Evolutionary conservation across 2,113 vertebrate species (phyloP).

Genomic region (Isurus oxyrinchus): DNA sequence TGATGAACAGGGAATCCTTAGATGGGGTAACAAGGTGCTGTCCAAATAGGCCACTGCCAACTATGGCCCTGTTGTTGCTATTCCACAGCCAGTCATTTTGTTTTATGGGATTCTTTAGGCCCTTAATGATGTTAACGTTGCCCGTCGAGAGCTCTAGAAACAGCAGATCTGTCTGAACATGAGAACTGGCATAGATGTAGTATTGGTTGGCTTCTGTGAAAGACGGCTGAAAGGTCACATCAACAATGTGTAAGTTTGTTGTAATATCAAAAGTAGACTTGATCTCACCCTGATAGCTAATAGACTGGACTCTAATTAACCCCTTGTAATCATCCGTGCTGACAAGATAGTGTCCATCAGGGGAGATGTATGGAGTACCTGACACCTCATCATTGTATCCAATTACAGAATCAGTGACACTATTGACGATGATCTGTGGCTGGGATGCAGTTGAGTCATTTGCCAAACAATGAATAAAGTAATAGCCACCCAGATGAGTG

Average conservation of each 20-base stretch:
- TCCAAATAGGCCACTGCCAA: conserved; percentile 84
- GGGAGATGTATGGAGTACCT: conserved; percentile 67
- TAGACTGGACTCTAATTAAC: conserved; percentile 68
- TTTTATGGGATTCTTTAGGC: conserved; percentile 69
- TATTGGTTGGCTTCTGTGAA: conserved; percentile 76
- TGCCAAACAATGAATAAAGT: conserved; percentile 71
- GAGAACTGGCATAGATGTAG: conserved; percentile 66
- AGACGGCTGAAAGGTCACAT: conserved; percentile 82
- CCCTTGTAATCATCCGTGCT: conserved; percentile 54
- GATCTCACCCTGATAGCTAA: conserved; percentile 72
- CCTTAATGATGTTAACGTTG: conserved; percentile 59
- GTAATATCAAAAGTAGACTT: conserved; percentile 56
- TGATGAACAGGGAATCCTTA: conserved; percentile 76
- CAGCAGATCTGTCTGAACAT: conserved; percentile 68
- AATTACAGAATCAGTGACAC: conserved; percentile 73
- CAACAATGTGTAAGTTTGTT: conserved; percentile 57
- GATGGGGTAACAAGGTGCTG: conserved; percentile 82
- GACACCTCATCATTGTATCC: conserved; percentile 64
- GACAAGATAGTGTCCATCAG: conserved; percentile 76
- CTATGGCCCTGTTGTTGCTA: conserved; percentile 67
- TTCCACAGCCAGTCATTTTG: conserved; percentile 73
- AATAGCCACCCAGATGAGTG: conserved; percentile 84
- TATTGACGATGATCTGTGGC: conserved; percentile 77
- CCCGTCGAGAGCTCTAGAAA: conserved; percentile 78
- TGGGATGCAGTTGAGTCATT: not conserved